Conservation (phyloP, 2,797 vertebrate genomes). For the Sebastes aleutianus region DNA sequence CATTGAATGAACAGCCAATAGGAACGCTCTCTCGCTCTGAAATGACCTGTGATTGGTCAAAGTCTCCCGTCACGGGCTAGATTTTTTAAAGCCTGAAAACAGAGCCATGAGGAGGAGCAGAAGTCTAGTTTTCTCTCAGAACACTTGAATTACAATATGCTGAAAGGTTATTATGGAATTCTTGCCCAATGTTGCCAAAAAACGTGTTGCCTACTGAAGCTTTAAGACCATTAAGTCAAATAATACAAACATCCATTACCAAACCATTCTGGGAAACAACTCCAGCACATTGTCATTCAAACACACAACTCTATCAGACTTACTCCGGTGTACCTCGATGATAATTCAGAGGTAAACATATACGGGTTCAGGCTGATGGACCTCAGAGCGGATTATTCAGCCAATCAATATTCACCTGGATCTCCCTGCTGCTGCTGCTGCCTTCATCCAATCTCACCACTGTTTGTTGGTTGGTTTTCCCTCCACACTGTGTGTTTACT, state of each 20-base stretch:
- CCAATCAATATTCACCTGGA: conserved; percentile 45
- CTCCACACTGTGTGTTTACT: conserved; percentile 24
- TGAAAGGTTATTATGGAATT: too few species aligned
- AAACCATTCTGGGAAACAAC: not conserved
- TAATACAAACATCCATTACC: not conserved
- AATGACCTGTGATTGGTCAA: too few species aligned
- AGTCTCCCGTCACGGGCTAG: too few species aligned
- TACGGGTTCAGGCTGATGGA: not conserved
- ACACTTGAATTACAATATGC: too few species aligned
- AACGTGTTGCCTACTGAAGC: too few species aligned
- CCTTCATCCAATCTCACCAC: conserved; percentile 23
- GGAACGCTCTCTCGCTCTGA: too few species aligned
- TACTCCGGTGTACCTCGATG: not conserved
- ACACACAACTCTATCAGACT: not conserved
- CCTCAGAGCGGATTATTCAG: conserved; percentile 10
- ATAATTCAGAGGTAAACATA: conserved; percentile 19
- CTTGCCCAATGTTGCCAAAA: too few species aligned
- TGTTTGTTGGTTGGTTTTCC: conserved; percentile 25
- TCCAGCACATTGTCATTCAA: not conserved
- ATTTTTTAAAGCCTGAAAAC: too few species aligned
- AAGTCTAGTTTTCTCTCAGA: too few species aligned
- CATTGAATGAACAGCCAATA: too few species aligned
- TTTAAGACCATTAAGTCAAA: not conserved
- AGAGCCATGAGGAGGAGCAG: too few species aligned
- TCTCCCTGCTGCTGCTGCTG: conserved; percentile 11